Evolutionary conservation across 2,888 invertebrate species (phyloP).

Genomic region (Pteria penguin): DNA sequence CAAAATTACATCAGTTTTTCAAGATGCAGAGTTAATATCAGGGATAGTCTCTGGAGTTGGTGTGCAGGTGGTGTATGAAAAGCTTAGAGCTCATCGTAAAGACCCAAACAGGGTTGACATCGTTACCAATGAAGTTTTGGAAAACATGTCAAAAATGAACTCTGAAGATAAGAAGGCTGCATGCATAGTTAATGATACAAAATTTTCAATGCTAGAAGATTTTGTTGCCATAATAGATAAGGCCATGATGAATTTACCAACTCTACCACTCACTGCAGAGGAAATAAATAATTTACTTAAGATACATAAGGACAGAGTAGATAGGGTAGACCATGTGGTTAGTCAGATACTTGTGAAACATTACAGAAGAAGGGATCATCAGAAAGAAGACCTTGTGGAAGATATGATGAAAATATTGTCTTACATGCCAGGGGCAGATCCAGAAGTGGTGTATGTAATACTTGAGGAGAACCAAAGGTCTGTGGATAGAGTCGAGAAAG

Average conservation of each 20-base stretch:
- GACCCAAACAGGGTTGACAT: slow-evolving; percentile 63
- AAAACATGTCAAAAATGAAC: slow-evolving; percentile 41
- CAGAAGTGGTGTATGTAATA: slow-evolving; percentile 48
- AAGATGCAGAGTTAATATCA: slow-evolving; percentile 62
- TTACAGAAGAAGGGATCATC: slow-evolving; percentile 17
- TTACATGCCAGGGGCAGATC: slow-evolving; percentile 43
- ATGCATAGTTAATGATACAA: not conserved
- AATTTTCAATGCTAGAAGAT: slow-evolving; percentile 53
- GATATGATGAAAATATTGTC: slow-evolving; percentile 42
- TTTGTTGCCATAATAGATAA: slow-evolving; percentile 56
- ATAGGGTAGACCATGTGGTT: slow-evolving; percentile 52
- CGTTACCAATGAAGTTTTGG: slow-evolving; percentile 64
- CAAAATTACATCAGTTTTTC: slow-evolving; percentile 60
- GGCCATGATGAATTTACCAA: slow-evolving; percentile 29
- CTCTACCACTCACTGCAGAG: slow-evolving; percentile 40
- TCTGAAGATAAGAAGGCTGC: not conserved
- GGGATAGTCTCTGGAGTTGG: slow-evolving; percentile 55
- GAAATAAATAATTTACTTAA: slow-evolving; percentile 55
- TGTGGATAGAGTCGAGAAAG: slow-evolving; percentile 36
- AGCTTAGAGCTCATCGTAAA: slow-evolving; percentile 53
- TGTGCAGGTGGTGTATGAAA: slow-evolving; percentile 58
- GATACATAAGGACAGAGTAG: slow-evolving; percentile 32
- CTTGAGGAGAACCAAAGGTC: slow-evolving; percentile 41
- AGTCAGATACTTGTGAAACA: slow-evolving; percentile 34
- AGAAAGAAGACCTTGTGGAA: slow-evolving; percentile 37